A percentile compares a stretch with the other conserved stretches of the same genome.
phyloP scores from a whole-genome alignment of 2,888 invertebrate genomes.

The Nemoura dubitans region DNA sequence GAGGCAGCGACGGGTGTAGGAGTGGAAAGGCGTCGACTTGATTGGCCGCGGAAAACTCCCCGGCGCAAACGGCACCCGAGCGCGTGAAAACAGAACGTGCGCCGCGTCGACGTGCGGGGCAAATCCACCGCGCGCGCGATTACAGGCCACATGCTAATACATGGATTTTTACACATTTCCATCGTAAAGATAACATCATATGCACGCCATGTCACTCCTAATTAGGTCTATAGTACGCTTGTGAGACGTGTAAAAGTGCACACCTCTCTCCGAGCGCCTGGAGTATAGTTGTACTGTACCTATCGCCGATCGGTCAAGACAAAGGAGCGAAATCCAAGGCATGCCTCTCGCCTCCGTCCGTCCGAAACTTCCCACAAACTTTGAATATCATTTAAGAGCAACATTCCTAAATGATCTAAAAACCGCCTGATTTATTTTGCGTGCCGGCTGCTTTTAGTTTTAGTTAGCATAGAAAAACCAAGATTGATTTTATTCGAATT shows the following conservation, averaged over 20 bases:
- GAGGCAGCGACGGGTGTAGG: neutral
- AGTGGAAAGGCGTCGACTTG: neutral
- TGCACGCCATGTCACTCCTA: constrained; percentile 9
- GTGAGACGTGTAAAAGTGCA: neutral
- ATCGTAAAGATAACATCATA: constrained; percentile 1
- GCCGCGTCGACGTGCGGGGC: no score
- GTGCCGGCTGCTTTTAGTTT: neutral
- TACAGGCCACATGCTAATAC: neutral
- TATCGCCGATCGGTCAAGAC: neutral
- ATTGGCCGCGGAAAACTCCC: neutral
- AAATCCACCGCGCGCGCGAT: neutral
- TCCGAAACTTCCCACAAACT: neutral
- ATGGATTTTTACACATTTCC: neutral
- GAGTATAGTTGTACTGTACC: neutral
- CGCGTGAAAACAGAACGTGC: neutral
- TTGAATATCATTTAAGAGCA: constrained; percentile 7
- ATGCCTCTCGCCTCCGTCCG: neutral
- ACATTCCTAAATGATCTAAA: neutral
- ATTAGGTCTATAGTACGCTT: constrained; percentile 9
- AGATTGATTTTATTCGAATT: neutral
- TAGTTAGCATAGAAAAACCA: neutral
- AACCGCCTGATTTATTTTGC: neutral
- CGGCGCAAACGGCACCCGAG: neutral
- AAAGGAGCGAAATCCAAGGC: neutral
- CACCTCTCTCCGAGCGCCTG: neutral